Percentiles rank a stretch among this genome's conserved stretches.
Evolutionary conservation across 2,888 invertebrate species (phyloP).

Genomic region (Chaetogeoica ovagalla): DNA sequence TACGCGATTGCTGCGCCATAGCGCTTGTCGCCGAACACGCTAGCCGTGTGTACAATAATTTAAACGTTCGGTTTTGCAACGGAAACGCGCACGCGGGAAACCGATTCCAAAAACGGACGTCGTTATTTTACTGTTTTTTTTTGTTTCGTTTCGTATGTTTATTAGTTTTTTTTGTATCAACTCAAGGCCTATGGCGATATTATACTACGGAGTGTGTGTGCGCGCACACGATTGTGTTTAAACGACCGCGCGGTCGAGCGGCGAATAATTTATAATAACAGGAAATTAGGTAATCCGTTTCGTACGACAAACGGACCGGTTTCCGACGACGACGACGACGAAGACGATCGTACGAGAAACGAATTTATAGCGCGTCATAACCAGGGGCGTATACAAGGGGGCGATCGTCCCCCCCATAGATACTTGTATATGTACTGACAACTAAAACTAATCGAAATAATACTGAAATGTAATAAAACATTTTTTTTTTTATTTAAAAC

Average conservation of each 20-base stretch:
- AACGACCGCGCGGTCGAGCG: slow-evolving; percentile 33
- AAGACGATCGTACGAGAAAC: slow-evolving; percentile 8
- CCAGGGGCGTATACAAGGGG: too few species aligned
- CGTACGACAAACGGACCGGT: slow-evolving; percentile 47
- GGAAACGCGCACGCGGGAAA: slow-evolving; percentile 36
- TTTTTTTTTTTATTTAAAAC: too few species aligned
- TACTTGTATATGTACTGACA: too few species aligned
- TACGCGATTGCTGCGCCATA: too few species aligned
- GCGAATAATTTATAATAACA: slow-evolving; percentile 33
- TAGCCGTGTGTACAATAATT: not conserved
- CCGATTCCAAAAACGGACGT: slow-evolving; percentile 49
- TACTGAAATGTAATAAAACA: too few species aligned
- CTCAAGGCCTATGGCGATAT: slow-evolving; percentile 27
- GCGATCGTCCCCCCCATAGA: too few species aligned
- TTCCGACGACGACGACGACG: not conserved
- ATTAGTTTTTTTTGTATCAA: slow-evolving; percentile 15
- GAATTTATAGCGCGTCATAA: slow-evolving; percentile 25
- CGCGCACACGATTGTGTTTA: slow-evolving; percentile 32
- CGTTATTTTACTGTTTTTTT: slow-evolving; percentile 39
- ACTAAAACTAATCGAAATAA: too few species aligned
- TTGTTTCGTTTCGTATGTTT: too few species aligned
- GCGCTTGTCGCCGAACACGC: not conserved
- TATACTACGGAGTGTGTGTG: not conserved
- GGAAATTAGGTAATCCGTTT: slow-evolving; percentile 51
- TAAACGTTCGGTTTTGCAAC: slow-evolving; percentile 40